Base-by-base conservation (phyloP, 1,140 invertebrate genomes). In the Metopolophium dirhodum region DNA sequence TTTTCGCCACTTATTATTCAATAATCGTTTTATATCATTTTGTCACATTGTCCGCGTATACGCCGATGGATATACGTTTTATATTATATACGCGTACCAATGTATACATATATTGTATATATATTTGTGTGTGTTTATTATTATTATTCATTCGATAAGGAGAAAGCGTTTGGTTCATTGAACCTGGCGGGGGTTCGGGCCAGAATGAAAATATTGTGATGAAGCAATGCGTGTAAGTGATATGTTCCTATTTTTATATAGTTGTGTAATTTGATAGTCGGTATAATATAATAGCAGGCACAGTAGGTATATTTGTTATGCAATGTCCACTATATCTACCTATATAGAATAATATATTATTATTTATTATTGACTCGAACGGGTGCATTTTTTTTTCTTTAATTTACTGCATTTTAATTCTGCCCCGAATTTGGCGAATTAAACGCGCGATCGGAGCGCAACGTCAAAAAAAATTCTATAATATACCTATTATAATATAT, bases 101-200 rank as follows among this genome's bases (percentile, higher is more conserved):
- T 89, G 23, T 47, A 23, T 85, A 83, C 18, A 41, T 68, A 9
- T 7, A 4, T 3, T 61, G 11, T 68, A n/a, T 14, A 8, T 49
- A 87, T 87, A 49, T 37, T 30, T 49, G 30, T 37, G 35, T 51
- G 30, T 88, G 22, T 35, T n/a, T 68, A n/a, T 68, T n/a, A n/a
- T 77, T 77, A 77, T 77, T 77, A 77, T 77, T 77, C 30, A 77
- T 77, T 77, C 61, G 22, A 35, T 41, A 77, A 92, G 91, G 91
- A 93, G 91, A 93, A 93, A 93, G 91, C 91, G 91, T 93, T 86
- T 86, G 91, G 91, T 93, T 93, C 91, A 83, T 57, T 93, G 91
- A 93, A 93, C 91, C 91, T 57, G 82, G 82, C 91, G 91, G 91
- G 82, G 77, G n/a, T 82, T 47, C n/a, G n/a, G 77, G 51, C 49